Percentiles rank a stretch among this genome's conserved stretches.
Conservation (phyloP, 1,140 invertebrate genomes). For the Pectinophora gossypiella region DNA sequence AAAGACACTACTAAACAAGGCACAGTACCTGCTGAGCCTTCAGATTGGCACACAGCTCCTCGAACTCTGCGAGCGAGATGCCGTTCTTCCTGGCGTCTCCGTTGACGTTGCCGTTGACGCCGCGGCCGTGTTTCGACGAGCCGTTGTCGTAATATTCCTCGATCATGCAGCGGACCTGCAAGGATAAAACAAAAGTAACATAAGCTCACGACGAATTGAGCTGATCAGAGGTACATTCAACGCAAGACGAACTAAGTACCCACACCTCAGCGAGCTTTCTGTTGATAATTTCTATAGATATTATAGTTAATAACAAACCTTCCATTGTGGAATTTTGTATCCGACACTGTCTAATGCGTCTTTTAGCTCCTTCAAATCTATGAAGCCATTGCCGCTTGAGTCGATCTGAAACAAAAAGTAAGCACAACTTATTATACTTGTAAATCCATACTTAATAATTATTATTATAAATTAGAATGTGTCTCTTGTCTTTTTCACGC, state of each 20-base stretch:
- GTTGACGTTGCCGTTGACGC: slow-evolving; percentile 63
- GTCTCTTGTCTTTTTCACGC: neutral
- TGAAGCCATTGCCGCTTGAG: slow-evolving; percentile 92
- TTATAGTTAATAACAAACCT: too few relatives aligned
- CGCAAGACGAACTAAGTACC: too few relatives aligned
- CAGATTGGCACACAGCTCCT: slow-evolving; percentile 91
- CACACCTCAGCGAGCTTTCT: too few relatives aligned
- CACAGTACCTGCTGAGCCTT: slow-evolving; percentile 89
- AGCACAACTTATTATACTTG: too few relatives aligned
- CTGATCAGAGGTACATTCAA: too few relatives aligned
- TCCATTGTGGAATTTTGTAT: slow-evolving; percentile 95
- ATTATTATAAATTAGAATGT: too few relatives aligned
- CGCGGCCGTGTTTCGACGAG: slow-evolving; percentile 46
- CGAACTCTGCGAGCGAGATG: slow-evolving; percentile 90
- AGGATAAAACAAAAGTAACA: neutral
- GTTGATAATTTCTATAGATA: too few relatives aligned
- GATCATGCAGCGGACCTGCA: slow-evolving; percentile 90
- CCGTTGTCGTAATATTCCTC: slow-evolving; percentile 87
- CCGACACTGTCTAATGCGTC: slow-evolving; percentile 92
- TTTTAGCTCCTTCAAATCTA: slow-evolving; percentile 92
- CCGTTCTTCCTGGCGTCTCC: slow-evolving; percentile 81
- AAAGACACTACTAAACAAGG: too few relatives aligned
- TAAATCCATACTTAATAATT: too few relatives aligned
- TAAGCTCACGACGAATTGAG: too few relatives aligned
- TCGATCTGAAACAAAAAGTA: slow-evolving; percentile 86